Base-by-base conservation (phyloP, 2,113 vertebrate genomes). In the Nothocercus nigrocapillus region DNA sequence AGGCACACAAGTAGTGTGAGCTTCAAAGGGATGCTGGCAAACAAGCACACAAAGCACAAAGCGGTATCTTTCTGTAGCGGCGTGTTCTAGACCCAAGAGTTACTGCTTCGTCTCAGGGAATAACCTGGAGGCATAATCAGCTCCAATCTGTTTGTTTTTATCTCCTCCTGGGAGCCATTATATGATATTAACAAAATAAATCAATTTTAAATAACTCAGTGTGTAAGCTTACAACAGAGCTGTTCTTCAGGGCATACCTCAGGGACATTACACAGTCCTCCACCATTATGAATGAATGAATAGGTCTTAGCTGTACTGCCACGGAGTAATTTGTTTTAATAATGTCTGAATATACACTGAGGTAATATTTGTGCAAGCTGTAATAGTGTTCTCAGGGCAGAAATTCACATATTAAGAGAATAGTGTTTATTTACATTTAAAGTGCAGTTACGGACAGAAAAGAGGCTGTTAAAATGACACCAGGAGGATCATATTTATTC, bases 311-410 rank as follows among this genome's bases (percentile, higher is more conserved):
- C 97, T 91, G 84, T 64, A 70, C 67, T 87, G 95, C 88, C 76
- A 79, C 7, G 88, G 87, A 87, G 95, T 94, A 91, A 98, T 98
- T 98, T 98, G 97, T 98, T 98, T 98, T 98, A 98, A 96, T 96
- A 97, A 96, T 79, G 95, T 97, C 97, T 97, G 97, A 95, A 90
- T 63, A 87, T 78, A 92, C 89, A 93, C 91, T 98, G 97, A 98
- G 93, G 97, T 97, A 98, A 98, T 97, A 95, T 86, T 94, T 89
- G 93, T 85, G 81, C 91, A 85, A 95, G 76, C 58, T 82, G 81
- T 96, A 93, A 90, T 83, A 82, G 59, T 45, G 76, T 85, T 95
- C 82, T 82, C 94, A 81, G 82, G 85, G 70, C 93, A 95, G 84
- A 96, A 97, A 97, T 68, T 90, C 94, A 75, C 63, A 63, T 90